Evolutionary conservation across 1,140 invertebrate genomes (phyloP).

Genomic region (Conopomorpha cramerella): DNA sequence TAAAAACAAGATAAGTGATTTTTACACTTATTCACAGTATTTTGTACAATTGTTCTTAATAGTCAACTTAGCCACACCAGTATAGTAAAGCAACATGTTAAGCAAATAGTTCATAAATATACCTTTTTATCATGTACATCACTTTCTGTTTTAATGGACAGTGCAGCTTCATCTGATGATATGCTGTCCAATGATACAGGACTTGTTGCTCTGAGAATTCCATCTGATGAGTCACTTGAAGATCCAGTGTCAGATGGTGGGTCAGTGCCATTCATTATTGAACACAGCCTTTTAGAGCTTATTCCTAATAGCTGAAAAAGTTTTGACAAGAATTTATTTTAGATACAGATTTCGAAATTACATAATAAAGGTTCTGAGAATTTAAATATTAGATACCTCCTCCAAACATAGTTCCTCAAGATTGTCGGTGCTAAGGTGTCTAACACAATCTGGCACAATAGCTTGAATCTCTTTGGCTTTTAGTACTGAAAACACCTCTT

Average conservation of each 20-base stretch:
- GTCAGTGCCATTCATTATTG: constrained; percentile 31
- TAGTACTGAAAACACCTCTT: not conserved
- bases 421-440: not conserved
- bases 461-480: not conserved
- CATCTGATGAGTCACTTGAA: constrained; percentile 12
- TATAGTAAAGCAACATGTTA: too few species aligned
- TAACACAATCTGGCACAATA: not conserved
- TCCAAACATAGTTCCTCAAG: not conserved
- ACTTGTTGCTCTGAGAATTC: constrained; percentile 26
- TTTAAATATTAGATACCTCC: not conserved
- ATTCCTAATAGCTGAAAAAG: constrained; percentile 29
- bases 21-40: not conserved
- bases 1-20: too few species aligned
- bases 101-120: too few species aligned
- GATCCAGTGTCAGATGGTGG: constrained; percentile 46
- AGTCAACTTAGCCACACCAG: too few species aligned
- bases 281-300: constrained; percentile 37
- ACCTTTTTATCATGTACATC: not conserved
- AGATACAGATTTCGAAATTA: too few species aligned
- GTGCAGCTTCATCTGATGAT: constrained; percentile 25
- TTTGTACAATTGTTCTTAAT: not conserved
- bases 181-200: constrained; percentile 54
- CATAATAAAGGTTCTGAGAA: not conserved
- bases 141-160: not conserved
- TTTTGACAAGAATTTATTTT: too few species aligned